Evolutionary conservation across 2,797 vertebrate genomes (phyloP), one percentile per base, ranked within the genome.

Genomic region (Chaenodraco wilsoni): DNA sequence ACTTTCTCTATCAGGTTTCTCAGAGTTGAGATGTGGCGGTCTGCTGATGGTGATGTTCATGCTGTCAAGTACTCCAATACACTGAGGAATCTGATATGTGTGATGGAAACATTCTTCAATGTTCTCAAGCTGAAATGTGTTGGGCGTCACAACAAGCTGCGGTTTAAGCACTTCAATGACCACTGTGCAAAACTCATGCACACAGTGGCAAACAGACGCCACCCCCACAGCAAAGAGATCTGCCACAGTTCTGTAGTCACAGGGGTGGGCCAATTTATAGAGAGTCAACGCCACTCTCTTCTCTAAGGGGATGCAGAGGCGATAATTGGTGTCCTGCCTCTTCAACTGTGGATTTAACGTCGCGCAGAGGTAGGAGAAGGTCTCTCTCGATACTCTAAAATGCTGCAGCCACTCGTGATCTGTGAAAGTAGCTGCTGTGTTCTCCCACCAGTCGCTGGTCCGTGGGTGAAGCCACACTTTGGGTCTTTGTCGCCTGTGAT

Each of bases 171-270:
- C 61, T 41, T 48, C n/a, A 37, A 48, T 70, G n/a, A 74, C 74
- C 2, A 51, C 70, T 14, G 50, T 43, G 63, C 74, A 82, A 48
- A 74, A 81, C 21, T 77, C 65, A 21, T 55, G 65, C 59, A 65
- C 40, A 21, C 65, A 69, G 9, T 23, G 45, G 44, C 63, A 76
- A 11, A 68, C 65, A 14, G 69, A 60, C 4, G 44, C 62, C 23
- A 70, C 55, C 13, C 19, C 50, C 10, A 44, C 63, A 23, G 63
- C 21, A 3, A 74, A 78, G 3, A 69, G 61, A 15, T 69, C 21
- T 3, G 64, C 27, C 16, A 14, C 33, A 62, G 56, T 50, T 52
- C 41, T 65, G 49, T 41, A 51, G 48, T 52, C 62, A 23, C 48
- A 40, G 62, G n/a, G 45, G 46, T 62, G 50, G 3, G 45, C 69